A percentile compares a stretch with the other conserved stretches of the same genome.
Evolutionary conservation across 2,113 vertebrate genomes (phyloP).

Genomic region (Corydoras sp.): DNA sequence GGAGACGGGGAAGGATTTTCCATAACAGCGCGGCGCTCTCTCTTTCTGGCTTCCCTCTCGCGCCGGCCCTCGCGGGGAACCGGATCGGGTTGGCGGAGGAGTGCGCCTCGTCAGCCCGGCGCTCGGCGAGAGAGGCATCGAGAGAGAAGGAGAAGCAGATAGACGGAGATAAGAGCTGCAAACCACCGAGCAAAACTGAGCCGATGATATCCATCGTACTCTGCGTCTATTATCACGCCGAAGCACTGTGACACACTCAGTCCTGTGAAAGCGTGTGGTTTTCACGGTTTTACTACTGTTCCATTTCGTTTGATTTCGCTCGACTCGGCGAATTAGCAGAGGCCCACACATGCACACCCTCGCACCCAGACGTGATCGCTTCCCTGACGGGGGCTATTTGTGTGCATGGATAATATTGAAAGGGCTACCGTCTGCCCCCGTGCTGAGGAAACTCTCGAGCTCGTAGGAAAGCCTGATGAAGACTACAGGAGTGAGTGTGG

Average conservation of each 20-base stretch:
- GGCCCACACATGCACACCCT: conserved; percentile 13
- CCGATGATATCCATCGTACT: conserved; percentile 26
- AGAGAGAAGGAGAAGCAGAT: not conserved
- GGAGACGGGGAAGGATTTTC: conserved; percentile 62
- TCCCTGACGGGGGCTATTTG: conserved; percentile 3
- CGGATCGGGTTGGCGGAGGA: conserved; percentile 11
- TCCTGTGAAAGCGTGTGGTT: conserved; percentile 29
- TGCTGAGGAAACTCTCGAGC: conserved; percentile 41
- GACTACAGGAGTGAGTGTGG: conserved; percentile 39
- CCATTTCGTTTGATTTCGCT: conserved; percentile 20
- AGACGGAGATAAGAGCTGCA: conserved; percentile 20
- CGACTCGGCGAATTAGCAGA: conserved; percentile 32
- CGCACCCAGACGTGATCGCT: conserved; percentile 12
- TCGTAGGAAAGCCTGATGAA: conserved; percentile 38
- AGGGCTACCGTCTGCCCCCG: conserved; percentile 36
- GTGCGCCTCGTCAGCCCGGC: not conserved
- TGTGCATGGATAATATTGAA: conserved; percentile 31
- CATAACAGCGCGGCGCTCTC: conserved; percentile 47
- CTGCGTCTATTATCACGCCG: conserved; percentile 6
- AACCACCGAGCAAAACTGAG: conserved; percentile 19
- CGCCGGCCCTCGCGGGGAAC: not conserved
- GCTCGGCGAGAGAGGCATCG: not conserved
- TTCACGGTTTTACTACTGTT: conserved; percentile 37
- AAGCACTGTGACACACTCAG: conserved; percentile 28
- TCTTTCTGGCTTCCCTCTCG: not conserved